These are phyloP conservation scores for Peromyscus polionotus DNA, from an alignment of 2,113 vertebrate genomes.

Conservation along the genomic window DNA sequence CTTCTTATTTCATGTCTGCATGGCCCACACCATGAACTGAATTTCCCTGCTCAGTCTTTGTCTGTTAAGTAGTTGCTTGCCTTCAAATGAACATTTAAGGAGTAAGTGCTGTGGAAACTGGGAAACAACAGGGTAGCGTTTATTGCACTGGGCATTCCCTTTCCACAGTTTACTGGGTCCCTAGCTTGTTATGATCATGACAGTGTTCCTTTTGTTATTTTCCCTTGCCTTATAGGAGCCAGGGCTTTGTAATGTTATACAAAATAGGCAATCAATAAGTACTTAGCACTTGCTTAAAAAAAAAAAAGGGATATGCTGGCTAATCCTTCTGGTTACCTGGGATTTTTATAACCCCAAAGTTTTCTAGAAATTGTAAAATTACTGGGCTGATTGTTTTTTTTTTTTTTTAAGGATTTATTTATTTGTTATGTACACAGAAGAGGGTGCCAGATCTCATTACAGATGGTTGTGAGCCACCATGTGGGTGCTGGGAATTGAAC, in stretches of 20 bases:
- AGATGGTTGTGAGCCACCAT: no score
- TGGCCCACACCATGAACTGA: slow-evolving; percentile 9
- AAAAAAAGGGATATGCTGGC: background rate
- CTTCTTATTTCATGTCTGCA: slow-evolving; percentile 49
- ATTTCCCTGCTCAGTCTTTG: slow-evolving; percentile 14
- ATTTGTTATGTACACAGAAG: no score
- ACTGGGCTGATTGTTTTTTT: slow-evolving; percentile 25
- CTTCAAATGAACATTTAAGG: slow-evolving; percentile 11
- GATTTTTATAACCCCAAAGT: slow-evolving; percentile 28
- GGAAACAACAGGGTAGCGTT: background rate
- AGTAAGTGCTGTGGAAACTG: background rate
- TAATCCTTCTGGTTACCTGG: slow-evolving; percentile 40
- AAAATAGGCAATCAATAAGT: slow-evolving; percentile 39
- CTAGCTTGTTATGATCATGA: slow-evolving; percentile 27
- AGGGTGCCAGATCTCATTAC: no score
- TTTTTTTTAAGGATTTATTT: no score
- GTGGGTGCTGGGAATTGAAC: no score
- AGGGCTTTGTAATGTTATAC: background rate
- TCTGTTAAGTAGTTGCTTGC: slow-evolving; percentile 35
- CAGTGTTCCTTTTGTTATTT: slow-evolving; percentile 35
- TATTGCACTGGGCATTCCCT: slow-evolving; percentile 39
- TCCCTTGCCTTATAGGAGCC: slow-evolving; percentile 42
- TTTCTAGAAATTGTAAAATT: slow-evolving; percentile 61
- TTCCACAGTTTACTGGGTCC: background rate
- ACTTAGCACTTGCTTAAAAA: background rate